Percentiles rank a stretch among this genome's conserved stretches.
phyloP scores from a whole-genome alignment of 2,113 vertebrate species.

The Ailurus styani region DNA sequence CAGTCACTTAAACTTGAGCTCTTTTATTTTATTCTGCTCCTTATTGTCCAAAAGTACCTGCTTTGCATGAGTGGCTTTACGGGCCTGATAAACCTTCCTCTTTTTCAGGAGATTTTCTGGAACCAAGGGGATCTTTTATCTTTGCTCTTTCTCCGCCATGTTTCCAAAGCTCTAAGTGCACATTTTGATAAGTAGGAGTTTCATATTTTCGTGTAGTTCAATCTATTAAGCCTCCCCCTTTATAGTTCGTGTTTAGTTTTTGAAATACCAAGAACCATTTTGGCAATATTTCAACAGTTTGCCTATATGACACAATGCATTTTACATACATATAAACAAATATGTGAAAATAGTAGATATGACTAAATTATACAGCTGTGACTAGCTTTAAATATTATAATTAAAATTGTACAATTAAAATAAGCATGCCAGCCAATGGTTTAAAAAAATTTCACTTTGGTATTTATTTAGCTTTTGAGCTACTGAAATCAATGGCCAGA shows the following conservation, averaged over 20 bases:
- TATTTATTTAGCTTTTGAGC: not conserved
- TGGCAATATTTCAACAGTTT: slow-evolving; percentile 26
- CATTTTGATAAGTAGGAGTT: not conserved
- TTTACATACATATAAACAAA: slow-evolving; percentile 17
- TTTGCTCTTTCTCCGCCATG: not conserved
- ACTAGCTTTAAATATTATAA: slow-evolving; percentile 52
- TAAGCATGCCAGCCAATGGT: not conserved
- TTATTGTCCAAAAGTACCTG: slow-evolving; percentile 89
- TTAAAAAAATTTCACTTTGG: not conserved
- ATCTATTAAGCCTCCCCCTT: not conserved
- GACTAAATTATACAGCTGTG: slow-evolving; percentile 52
- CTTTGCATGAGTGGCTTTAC: slow-evolving; percentile 95
- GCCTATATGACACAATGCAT: not conserved
- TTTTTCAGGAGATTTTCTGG: slow-evolving; percentile 94
- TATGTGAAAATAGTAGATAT: slow-evolving; percentile 20
- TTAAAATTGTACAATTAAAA: slow-evolving; percentile 57
- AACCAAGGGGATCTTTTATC: slow-evolving; percentile 90
- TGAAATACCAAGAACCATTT: not conserved
- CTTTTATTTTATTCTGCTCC: slow-evolving; percentile 86
- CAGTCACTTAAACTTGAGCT: slow-evolving; percentile 90
- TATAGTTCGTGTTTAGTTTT: not conserved
- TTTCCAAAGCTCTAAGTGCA: not conserved
- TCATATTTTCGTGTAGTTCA: not conserved
- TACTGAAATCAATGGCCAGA: not conserved
- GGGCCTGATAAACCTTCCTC: slow-evolving; percentile 92